Conservation (phyloP, 2,888 invertebrate species). For the Lutraria lutraria region DNA sequence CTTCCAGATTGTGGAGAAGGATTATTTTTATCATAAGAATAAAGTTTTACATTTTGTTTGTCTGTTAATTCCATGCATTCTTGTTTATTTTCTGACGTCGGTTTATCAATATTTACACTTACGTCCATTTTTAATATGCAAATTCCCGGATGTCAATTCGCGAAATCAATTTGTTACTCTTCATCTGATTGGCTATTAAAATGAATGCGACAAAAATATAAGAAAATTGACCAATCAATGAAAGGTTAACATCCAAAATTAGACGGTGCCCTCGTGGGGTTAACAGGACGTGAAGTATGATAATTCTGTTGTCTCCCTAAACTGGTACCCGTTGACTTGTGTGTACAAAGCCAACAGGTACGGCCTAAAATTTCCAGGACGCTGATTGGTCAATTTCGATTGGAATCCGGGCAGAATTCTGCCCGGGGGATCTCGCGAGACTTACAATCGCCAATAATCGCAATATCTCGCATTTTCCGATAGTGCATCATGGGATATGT, state of each 20-base stretch:
- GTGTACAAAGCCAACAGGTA: too few species aligned
- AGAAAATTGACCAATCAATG: slow-evolving; percentile 27
- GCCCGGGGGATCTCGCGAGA: too few species aligned
- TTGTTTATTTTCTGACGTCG: slow-evolving; percentile 69
- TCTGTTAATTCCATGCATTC: slow-evolving; percentile 75
- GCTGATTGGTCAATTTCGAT: too few species aligned
- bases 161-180: slow-evolving; percentile 24
- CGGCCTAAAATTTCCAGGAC: too few species aligned
- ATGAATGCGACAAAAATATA: neutral
- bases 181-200: slow-evolving; percentile 60
- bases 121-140: slow-evolving; percentile 80
- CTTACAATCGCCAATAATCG: too few species aligned
- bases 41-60: slow-evolving; percentile 57
- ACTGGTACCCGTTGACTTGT: too few species aligned
- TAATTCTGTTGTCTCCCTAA: neutral
- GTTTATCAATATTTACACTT: slow-evolving; percentile 66
- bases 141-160: slow-evolving; percentile 65
- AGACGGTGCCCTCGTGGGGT: neutral
- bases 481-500: too few species aligned
- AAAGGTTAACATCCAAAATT: neutral
- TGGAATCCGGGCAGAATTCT: too few species aligned
- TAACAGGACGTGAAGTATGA: neutral
- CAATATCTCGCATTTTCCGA: too few species aligned
- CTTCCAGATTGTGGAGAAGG: slow-evolving; percentile 42
- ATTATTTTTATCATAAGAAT: slow-evolving; percentile 21